These are phyloP conservation scores for Periparus ater DNA, from an alignment of 2,797 vertebrate species.

Conservation along the genomic window DNA sequence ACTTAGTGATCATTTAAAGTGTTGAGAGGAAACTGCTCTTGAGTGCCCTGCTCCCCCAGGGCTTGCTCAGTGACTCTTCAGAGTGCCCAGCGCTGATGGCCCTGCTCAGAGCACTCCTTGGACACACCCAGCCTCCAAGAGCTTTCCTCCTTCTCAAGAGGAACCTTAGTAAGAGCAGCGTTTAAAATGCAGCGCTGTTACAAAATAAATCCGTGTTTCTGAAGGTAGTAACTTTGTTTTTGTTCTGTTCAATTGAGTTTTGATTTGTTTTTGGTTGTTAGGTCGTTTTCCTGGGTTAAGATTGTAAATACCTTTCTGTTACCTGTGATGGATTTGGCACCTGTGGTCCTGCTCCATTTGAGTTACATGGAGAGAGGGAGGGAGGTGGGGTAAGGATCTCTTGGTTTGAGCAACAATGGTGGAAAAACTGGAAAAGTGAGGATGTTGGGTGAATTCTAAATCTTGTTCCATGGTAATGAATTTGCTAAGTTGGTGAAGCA, in stretches of 20 bases:
- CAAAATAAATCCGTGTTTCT: background rate
- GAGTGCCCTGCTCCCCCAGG: background rate
- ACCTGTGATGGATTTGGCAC: background rate
- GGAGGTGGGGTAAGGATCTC: accelerated
- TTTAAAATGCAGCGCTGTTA: background rate
- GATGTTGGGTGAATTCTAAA: background rate
- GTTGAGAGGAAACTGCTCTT: background rate
- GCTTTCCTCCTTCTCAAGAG: background rate
- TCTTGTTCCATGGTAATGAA: background rate
- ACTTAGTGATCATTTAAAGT: background rate
- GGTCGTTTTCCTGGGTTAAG: background rate
- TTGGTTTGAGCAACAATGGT: background rate
- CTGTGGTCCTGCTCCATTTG: accelerated
- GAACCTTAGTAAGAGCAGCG: background rate
- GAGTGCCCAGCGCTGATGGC: background rate
- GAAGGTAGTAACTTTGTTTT: background rate
- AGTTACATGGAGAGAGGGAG: background rate
- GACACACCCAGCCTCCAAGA: background rate
- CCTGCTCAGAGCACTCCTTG: background rate
- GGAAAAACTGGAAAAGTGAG: background rate
- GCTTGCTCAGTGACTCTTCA: background rate
- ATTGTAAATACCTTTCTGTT: background rate
- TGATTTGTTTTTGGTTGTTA: background rate
- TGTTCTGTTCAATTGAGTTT: background rate
- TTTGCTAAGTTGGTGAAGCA: background rate